Conservation (phyloP, 2,888 invertebrate genomes). For the Sussaba pulchella region DNA sequence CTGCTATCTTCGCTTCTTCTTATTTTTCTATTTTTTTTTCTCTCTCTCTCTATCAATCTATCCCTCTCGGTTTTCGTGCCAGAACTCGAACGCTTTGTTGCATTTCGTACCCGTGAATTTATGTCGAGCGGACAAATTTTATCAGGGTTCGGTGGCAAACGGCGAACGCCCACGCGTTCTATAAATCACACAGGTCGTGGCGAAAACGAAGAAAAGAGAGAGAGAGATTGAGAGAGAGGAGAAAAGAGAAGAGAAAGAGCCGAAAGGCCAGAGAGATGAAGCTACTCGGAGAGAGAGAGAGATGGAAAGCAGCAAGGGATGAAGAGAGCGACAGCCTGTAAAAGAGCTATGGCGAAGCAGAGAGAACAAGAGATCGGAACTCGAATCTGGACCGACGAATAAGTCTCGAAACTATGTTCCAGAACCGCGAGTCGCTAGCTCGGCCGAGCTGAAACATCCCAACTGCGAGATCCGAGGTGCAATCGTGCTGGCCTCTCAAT, state of each 20-base stretch:
- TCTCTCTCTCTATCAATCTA: slow-evolving; percentile 13
- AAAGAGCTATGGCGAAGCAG: neutral
- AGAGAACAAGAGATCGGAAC: slow-evolving; percentile 36
- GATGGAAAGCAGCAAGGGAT: slow-evolving; percentile 14
- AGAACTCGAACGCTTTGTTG: slow-evolving; percentile 71
- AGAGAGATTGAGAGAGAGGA: neutral
- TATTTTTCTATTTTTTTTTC: slow-evolving; percentile 29
- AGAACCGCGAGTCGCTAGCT: slow-evolving; percentile 30
- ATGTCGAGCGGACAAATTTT: slow-evolving; percentile 83
- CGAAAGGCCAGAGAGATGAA: slow-evolving; percentile 14
- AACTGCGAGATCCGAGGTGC: neutral
- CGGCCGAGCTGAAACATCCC: slow-evolving; percentile 15
- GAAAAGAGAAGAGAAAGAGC: slow-evolving; percentile 15
- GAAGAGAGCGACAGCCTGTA: slow-evolving; percentile 17
- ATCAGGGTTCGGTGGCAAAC: slow-evolving; percentile 84
- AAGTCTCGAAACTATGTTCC: slow-evolving; percentile 42
- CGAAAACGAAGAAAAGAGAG: neutral
- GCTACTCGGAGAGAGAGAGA: neutral
- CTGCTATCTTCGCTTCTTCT: slow-evolving; percentile 3
- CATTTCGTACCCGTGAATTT: slow-evolving; percentile 80
- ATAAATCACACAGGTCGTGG: slow-evolving; percentile 79
- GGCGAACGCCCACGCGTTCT: slow-evolving; percentile 80
- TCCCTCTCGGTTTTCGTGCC: neutral
- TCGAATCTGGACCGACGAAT: slow-evolving; percentile 46
- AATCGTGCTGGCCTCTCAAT: neutral